Evolutionary conservation across 1,140 invertebrate genomes (phyloP), one percentile per base, ranked within the genome.

Genomic region (Agrilus planipennis): DNA sequence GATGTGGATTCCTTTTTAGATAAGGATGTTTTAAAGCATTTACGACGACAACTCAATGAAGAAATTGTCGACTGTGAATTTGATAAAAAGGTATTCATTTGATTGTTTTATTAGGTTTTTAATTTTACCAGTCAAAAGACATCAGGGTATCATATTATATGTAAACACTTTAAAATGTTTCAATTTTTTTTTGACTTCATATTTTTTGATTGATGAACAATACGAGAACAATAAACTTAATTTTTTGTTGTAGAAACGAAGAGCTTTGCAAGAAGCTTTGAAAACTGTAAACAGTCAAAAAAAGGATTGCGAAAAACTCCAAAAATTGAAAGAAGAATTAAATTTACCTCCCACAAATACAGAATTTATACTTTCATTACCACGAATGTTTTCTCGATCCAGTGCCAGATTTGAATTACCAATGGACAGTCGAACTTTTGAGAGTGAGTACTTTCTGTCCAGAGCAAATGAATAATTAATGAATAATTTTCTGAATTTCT

Each of bases 241-340:
- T 14, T 31, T 31, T 41, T 15, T 39, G 22, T 57, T 60, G 45
- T 41, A 71, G 69, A 65, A 70, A 46, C 65, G 67, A 31, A 68
- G 71, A 38, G 77, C 77, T 0, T 55, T 80, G n/a, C 66, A 77
- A 57, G 79, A 81, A 57, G 77, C 76, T 3, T 46, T 75, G 2
- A 63, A 75, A 20, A 69, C 67, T 11, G 52, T 67, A 10, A 57
- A 67, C 0, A 60, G 64, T 23, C 47, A 52, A 15, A 67, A 66
- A 36, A 91, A 64, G 94, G 91, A 65, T 96, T 99, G 47, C 91
- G 93, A 69, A 89, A 89, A 55, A 93, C 89, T 36, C 81, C 84
- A 56, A 93, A 88, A 34, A 94, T 68, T 21, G 89, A 92, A 56
- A 93, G 81, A 18, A 77, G 76, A 47, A 95, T 70, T 63, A 9